Base-by-base conservation (phyloP, 2,797 vertebrate genomes). In the Falco novaeseelandiae region DNA sequence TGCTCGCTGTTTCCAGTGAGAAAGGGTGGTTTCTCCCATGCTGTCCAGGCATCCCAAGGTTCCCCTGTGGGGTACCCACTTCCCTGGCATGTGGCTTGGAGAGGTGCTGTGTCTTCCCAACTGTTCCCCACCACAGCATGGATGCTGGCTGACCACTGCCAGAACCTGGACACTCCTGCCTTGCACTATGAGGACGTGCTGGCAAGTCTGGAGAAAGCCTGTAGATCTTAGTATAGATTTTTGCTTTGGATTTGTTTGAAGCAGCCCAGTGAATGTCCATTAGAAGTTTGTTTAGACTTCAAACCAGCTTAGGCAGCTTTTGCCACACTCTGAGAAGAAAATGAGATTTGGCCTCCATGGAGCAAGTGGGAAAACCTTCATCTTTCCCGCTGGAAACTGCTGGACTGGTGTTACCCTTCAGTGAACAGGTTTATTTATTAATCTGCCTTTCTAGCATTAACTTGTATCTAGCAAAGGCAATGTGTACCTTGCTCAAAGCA, bases 391-490 rank as follows among this genome's bases (percentile, higher is more conserved):
- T 91, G 57, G 30, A 62, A 66, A 32, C 40, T 71, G n/a, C 69
- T 78, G n/a, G 19, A 21, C 18, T 29, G n/a, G 32, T 65, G 81
- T 89, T 62, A 88, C 78, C 78, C 86, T 91, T 91, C 91, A 84
- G 78, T 92, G 72, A 93, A 25, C 93, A 65, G 65, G 96, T 73
- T 96, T 96, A 96, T 71, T 92, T 95, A 97, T 97, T 97, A 97
- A 97, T 93, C 94, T 79, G 38, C 14, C 65, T 89, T 87, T 86
- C 74, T 89, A 55, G 23, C 61, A 89, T 93, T 97, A 96, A 96
- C 93, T 70, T 48, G 9, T 42, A 12, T n/a, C 48, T 59, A 73
- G 73, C 66, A 88, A 76, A 92, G 51, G 27, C 73, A 87, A 30
- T 18, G n/a, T 38, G 51, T 66, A 62, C 79, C 32, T 63, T 65